These are phyloP conservation scores for Pectinophora gossypiella DNA, from an alignment of 1,140 invertebrate species.

Conservation along the genomic window DNA sequence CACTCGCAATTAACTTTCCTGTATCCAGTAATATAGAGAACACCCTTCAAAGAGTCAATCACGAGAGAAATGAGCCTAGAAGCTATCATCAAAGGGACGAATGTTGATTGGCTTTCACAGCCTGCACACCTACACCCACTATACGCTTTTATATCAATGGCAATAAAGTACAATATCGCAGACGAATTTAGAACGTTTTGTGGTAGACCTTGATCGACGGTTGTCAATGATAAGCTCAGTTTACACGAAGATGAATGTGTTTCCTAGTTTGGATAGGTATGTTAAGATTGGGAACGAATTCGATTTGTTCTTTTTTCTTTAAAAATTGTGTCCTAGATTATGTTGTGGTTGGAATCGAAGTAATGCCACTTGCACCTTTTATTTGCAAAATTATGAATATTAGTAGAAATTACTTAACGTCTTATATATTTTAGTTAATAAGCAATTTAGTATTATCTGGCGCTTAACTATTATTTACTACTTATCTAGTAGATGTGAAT, in stretches of 20 bases:
- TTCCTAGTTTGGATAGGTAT: constrained; percentile 23
- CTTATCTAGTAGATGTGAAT: too few relatives aligned
- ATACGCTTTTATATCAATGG: constrained; percentile 12
- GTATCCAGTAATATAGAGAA: background rate
- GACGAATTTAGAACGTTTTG: constrained; percentile 12
- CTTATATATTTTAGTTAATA: too few relatives aligned
- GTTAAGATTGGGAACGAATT: too few relatives aligned
- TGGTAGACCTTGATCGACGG: constrained; percentile 18
- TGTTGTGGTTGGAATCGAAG: too few relatives aligned
- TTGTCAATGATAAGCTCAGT: constrained; percentile 29
- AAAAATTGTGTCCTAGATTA: too few relatives aligned
- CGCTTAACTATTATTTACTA: too few relatives aligned
- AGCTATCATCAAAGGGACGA: constrained; percentile 50
- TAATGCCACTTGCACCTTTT: too few relatives aligned
- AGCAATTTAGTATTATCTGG: too few relatives aligned
- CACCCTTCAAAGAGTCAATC: constrained; percentile 34
- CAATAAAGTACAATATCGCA: constrained; percentile 15
- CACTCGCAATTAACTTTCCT: too few relatives aligned
- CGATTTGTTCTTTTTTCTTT: too few relatives aligned
- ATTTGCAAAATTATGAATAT: too few relatives aligned
- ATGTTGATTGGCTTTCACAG: constrained; percentile 52
- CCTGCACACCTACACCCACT: background rate
- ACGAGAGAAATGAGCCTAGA: constrained; percentile 63
- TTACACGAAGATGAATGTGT: constrained; percentile 45
- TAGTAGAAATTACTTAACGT: too few relatives aligned